Evolutionary conservation across 2,797 vertebrate genomes (phyloP).

Genomic region (Dermochelys coriacea): DNA sequence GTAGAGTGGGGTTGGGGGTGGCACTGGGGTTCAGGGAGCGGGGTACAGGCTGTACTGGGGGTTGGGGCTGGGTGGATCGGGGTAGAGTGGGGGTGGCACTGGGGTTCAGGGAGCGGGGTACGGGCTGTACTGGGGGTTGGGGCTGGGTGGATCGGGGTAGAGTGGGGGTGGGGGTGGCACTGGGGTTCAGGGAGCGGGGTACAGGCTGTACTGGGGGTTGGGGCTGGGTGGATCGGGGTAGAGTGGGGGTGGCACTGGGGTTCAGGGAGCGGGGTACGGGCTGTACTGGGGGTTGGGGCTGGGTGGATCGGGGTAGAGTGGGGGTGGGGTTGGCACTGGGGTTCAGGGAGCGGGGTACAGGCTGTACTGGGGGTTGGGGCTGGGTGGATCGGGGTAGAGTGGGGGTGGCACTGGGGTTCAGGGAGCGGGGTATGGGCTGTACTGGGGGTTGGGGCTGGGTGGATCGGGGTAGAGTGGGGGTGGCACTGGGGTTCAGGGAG

Average conservation of each 20-base stretch:
- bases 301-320: not conserved
- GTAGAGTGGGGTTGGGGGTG: too few species aligned
- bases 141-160: not conserved
- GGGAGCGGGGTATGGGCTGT: too few species aligned
- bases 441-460: not conserved
- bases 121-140: too few species aligned
- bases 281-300: not conserved
- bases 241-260: not conserved
- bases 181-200: not conserved
- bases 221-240: not conserved
- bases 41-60: too few species aligned
- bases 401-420: not conserved
- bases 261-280: accelerated
- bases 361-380: not conserved
- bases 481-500: too few species aligned
- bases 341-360: accelerated
- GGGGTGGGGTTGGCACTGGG: not conserved
- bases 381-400: not conserved
- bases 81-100: too few species aligned
- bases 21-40: too few species aligned
- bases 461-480: too few species aligned
- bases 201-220: not conserved
- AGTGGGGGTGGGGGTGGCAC: too few species aligned
- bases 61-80: too few species aligned
- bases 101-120: too few species aligned